Conservation (phyloP, 2,888 invertebrate species). For the Leptinotarsa haldemani region DNA sequence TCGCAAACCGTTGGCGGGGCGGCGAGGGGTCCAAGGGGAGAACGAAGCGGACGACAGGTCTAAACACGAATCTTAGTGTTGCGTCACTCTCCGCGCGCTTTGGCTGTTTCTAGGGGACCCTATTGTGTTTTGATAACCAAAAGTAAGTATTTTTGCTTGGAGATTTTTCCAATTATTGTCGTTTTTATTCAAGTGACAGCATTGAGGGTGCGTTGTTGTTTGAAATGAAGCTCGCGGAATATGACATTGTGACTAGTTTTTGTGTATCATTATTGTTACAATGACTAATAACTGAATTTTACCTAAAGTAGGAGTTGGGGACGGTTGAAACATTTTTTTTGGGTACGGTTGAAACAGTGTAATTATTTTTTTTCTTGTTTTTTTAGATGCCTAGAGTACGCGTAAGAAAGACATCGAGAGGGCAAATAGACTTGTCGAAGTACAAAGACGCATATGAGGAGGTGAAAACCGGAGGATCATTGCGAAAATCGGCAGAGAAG, state of each 20-base stretch:
- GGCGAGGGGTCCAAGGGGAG: too few species aligned
- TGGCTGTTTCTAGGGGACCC: too few species aligned
- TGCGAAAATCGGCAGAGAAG: constrained; percentile 18
- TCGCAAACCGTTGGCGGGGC: too few species aligned
- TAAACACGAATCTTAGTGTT: too few species aligned
- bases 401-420: too few species aligned
- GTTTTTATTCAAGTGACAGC: constrained; percentile 5
- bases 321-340: background rate
- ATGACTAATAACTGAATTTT: background rate
- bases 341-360: constrained; percentile 19
- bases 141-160: constrained; percentile 1
- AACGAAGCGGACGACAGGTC: too few species aligned
- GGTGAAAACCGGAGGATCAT: constrained; percentile 10
- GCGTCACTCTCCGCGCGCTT: too few species aligned
- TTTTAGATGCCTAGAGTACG: constrained; percentile 11
- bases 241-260: constrained; percentile 4
- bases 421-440: too few species aligned
- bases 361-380: constrained; percentile 13
- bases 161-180: constrained; percentile 15
- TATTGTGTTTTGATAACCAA: too few species aligned
- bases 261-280: background rate
- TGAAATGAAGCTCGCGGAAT: constrained; percentile 10
- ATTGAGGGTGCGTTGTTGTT: constrained; percentile 2
- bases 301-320: constrained; percentile 1
- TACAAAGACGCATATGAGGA: too few species aligned